A percentile compares a stretch with the other conserved stretches of the same genome.
Conservation (phyloP, 2,797 vertebrate species). For the Eulemur mongoz region DNA sequence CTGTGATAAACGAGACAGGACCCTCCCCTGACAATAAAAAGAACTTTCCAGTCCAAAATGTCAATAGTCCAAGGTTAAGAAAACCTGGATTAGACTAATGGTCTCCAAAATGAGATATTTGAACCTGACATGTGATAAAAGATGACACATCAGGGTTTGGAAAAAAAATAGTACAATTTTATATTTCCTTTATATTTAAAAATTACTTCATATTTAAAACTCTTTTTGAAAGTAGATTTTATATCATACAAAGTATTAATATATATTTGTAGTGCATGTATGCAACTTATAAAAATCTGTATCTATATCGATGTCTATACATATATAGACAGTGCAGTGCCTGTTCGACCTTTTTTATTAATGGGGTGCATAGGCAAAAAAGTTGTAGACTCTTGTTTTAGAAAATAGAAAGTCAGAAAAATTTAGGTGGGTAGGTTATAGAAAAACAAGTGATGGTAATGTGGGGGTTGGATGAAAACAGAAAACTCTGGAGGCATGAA, state of each 20-base stretch:
- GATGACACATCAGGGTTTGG: neutral
- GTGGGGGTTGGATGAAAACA: neutral
- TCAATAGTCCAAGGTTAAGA: neutral
- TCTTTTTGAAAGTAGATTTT: neutral
- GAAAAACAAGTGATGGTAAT: neutral
- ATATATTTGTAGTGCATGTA: neutral
- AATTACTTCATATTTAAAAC: neutral
- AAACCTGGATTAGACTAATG: neutral
- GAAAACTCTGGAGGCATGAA: neutral
- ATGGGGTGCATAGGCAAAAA: neutral
- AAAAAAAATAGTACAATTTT: neutral
- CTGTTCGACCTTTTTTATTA: neutral
- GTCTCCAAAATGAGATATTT: neutral
- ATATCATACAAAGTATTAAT: neutral
- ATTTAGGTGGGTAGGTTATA: neutral
- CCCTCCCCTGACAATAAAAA: neutral
- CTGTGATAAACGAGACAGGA: neutral
- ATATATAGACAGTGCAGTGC: neutral
- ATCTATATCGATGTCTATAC: neutral
- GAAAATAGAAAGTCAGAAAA: neutral
- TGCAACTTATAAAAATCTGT: neutral
- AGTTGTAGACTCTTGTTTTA: neutral
- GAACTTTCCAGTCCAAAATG: neutral
- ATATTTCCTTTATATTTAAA: neutral
- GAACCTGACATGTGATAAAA: neutral